Evolutionary conservation across 2,113 vertebrate species (phyloP), one percentile per base, ranked within the genome.

Genomic region (Scortum barcoo): DNA sequence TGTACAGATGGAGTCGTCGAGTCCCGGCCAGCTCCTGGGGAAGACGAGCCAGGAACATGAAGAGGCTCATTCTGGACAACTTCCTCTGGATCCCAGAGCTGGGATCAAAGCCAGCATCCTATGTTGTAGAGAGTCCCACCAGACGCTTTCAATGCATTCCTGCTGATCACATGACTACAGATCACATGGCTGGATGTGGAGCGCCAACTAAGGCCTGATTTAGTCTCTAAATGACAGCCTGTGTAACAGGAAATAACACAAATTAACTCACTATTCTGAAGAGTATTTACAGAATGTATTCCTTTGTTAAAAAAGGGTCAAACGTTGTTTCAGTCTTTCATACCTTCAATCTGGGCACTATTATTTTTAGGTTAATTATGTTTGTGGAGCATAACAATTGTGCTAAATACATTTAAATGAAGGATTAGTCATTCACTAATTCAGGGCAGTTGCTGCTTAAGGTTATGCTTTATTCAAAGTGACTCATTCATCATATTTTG

Each of bases 41-140:
- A 72, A 40, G 74, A 72, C 26, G 78, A 88, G 83, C 83, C 77
- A 84, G 77, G 51, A 85, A 87, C 62, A 86, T 50, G 74, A 81
- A 76, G 85, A 76, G 85, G 61, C 77, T 81, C 60, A 73, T 79
- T 87, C 85, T 81, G 83, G 74, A 84, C 81, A 38, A 72, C 57
- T 84, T 85, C 76, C 65, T 83, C 79, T 65, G 76, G 57, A 65
- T 81, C 72, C 42, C 40, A 51, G 26, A 62, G 68, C 76, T 71
- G 72, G 78, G 69, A 86, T 46, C 20, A 20, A 11, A 60, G 74
- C 83, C 85, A 86, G 50, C 30, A 54, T 70, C 61, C 71, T 48
- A 16, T 72, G 66, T 61, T 62, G 53, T 42, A 58, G 69, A 83
- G 56, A 30, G 33, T 48, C 73, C 58, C 46, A 53, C 12, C 51